These are phyloP conservation scores for Nemotelus pantherinus DNA, from an alignment of 2,888 invertebrate genomes.

Conservation along the genomic window DNA sequence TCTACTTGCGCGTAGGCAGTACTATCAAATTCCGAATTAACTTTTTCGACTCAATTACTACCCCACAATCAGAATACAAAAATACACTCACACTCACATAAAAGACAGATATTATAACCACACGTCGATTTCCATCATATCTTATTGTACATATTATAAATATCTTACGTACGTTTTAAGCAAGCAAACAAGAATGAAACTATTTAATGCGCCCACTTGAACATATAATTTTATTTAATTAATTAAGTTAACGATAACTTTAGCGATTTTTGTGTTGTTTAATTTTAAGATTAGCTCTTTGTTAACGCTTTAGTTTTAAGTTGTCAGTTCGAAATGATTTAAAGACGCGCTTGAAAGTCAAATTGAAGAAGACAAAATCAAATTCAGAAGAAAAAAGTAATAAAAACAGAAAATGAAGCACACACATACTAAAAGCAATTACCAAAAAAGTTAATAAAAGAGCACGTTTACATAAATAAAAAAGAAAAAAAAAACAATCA, in stretches of 20 bases:
- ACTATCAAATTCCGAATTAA: too few relatives aligned
- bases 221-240: slow-evolving; percentile 31
- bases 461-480: not conserved
- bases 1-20: too few relatives aligned
- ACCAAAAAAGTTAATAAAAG: not conserved
- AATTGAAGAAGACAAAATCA: slow-evolving; percentile 10
- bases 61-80: not conserved
- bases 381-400: slow-evolving; percentile 1
- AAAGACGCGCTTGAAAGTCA: slow-evolving; percentile 29
- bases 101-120: not conserved
- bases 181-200: not conserved
- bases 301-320: slow-evolving; percentile 32
- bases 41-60: too few relatives aligned
- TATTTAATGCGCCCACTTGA: slow-evolving; percentile 38
- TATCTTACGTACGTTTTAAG: slow-evolving; percentile 15
- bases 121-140: not conserved
- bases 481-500: not conserved
- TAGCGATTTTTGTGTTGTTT: not conserved
- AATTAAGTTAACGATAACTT: not conserved
- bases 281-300: slow-evolving; percentile 21
- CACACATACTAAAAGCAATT: not conserved
- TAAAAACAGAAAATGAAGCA: slow-evolving; percentile 7
- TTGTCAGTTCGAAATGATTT: slow-evolving; percentile 32
- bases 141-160: too few relatives aligned
- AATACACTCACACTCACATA: slow-evolving; percentile 1